Evolutionary conservation across 2,113 vertebrate genomes (phyloP), one percentile per base, ranked within the genome.

Genomic region (Abramis brama): DNA sequence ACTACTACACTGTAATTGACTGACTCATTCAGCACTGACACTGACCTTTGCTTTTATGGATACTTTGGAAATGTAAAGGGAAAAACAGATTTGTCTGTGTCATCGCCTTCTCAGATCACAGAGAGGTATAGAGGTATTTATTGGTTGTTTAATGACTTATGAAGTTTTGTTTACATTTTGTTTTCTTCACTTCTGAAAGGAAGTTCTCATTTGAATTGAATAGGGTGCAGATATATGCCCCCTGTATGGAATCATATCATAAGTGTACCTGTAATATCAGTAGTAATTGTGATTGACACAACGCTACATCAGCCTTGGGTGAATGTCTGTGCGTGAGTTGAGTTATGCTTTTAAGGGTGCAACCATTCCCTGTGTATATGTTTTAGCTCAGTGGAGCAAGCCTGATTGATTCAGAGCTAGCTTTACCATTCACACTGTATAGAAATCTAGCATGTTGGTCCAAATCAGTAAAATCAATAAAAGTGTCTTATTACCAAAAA

Each of bases 361-460:
- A 86, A 86, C 79, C 47, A n/a, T 82, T 87, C 87, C 45, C 70
- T 66, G 86, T 87, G 89, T 89, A 86, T 79, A 82, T 84, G 88
- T 87, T 85, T 89, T 74, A 86, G 85, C 82, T 88, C 82, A 55
- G 75, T 79, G 70, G 85, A 87, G 91, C 80, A 79, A 79, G 86
- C 90, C 88, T 86, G 86, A 89, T 86, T 91, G 86, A 88, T 87
- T 89, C 91, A 88, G 89, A 91, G 85, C 87, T 90, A 89, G 86
- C 89, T 91, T 90, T 93, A 45, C 86, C 90, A 93, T 93, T 92
- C 89, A 92, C 93, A 92, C 89, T 95, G 93, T 94, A 94, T 92
- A 94, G 92, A 94, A 91, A 93, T 93, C 91, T 89, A 93, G 94
- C 94, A 95, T 95, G 95, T 94, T 92, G 94, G 94, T 94, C 88